Evolutionary conservation across 2,888 invertebrate species (phyloP).

Genomic region (Eilema griseolum): DNA sequence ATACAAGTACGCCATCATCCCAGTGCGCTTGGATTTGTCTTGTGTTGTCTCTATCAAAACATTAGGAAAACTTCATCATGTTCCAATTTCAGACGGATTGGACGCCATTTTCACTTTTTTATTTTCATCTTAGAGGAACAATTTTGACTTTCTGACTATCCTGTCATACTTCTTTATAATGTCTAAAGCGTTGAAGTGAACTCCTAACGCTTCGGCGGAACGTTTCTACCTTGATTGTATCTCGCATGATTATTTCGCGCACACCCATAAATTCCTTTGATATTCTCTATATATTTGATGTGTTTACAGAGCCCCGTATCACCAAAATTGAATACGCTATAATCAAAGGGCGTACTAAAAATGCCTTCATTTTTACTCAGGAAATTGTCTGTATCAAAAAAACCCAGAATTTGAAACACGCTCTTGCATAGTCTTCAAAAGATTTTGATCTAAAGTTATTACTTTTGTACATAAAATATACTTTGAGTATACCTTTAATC

Average conservation of each 20-base stretch:
- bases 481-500: constrained; percentile 29
- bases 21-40: too few species aligned
- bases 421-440: constrained; percentile 14
- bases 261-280: constrained; percentile 46
- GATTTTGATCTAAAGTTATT: constrained; percentile 19
- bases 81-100: too few species aligned
- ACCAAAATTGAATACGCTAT: constrained; percentile 55
- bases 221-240: constrained; percentile 48
- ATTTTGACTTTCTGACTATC: constrained; percentile 13
- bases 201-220: constrained; percentile 30
- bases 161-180: constrained; percentile 14
- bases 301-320: constrained; percentile 45
- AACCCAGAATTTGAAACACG: constrained; percentile 23
- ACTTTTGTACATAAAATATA: constrained; percentile 21
- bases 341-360: constrained; percentile 41
- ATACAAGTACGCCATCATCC: too few species aligned
- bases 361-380: constrained; percentile 43
- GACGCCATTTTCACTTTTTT: too few species aligned
- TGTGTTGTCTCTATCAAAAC: too few species aligned
- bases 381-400: constrained; percentile 44
- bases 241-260: constrained; percentile 47
- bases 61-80: too few species aligned
- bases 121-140: too few species aligned
- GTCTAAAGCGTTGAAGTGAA: constrained; percentile 20
- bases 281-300: constrained; percentile 49